Evolutionary conservation across 2,797 vertebrate genomes (phyloP).

Genomic region (Botia almorhae): DNA sequence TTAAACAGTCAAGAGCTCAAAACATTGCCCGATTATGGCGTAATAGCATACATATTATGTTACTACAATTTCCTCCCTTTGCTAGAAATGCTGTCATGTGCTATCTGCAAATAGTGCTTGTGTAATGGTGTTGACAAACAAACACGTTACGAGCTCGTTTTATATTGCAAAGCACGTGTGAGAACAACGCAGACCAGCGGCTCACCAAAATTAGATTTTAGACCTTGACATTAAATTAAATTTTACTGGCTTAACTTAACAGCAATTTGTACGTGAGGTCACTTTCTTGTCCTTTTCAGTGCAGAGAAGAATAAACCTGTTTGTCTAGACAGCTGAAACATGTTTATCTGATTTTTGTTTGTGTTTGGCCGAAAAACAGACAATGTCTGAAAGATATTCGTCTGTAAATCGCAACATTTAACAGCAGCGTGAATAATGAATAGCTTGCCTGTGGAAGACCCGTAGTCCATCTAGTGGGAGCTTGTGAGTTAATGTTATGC

Average conservation of each 20-base stretch:
- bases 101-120: neutral
- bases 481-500: conserved; percentile 54
- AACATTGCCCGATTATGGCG: neutral
- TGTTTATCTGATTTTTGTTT: neutral
- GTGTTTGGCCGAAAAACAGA: neutral
- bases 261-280: neutral
- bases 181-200: neutral
- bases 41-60: neutral
- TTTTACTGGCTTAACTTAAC: neutral
- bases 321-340: neutral
- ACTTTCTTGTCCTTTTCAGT: neutral
- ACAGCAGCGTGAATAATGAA: neutral
- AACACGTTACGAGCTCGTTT: neutral
- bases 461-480: conserved; percentile 43
- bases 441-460: conserved; percentile 12
- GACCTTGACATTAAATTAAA: conserved; percentile 8
- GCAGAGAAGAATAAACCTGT: neutral
- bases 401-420: conserved; percentile 11
- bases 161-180: neutral
- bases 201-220: neutral
- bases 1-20: neutral
- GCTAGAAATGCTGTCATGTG: conserved; percentile 6
- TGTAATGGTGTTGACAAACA: neutral
- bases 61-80: neutral
- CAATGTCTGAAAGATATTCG: neutral